Evolutionary conservation across 2,888 invertebrate species (phyloP), one percentile per base, ranked within the genome.

Genomic region (Toxonevra muliebris): DNA sequence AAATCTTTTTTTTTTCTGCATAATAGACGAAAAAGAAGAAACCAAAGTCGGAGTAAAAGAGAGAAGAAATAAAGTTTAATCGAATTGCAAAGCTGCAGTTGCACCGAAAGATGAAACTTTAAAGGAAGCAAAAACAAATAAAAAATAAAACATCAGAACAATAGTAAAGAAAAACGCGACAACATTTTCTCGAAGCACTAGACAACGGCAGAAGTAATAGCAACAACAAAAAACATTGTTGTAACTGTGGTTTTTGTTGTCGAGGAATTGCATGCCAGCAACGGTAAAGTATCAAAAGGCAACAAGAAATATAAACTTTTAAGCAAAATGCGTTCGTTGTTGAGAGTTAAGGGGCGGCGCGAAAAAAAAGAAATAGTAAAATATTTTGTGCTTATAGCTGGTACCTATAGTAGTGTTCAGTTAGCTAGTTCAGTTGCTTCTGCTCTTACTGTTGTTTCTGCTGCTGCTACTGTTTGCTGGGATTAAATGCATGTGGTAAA

Each of bases 61-160:
- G 2, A 17, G 30, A 48, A 60, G 60, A 60, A 60, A 48, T 17
- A 64, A 68, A 68, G 54, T 68, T 68, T 68, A 68, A 68, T 68
- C 68, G 68, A 68, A 64, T 64, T 55, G 64, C 61, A 60, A 19
- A 60, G 50, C 17, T 52, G 59, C 52, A 45, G 55, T 50, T 55
- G 64, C 59, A 59, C 13, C 30, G 30, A 7, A 2, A 40, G 10
- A 17, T 30, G 13, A 19, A 59, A 43, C 45, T 59, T 30, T 19
- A 17, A 17, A 41, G 20, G 3, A 19, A 59, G 19, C 43, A 17
- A 7, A 9, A 12, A 13, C 43, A 5, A 41, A 30, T 5, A 41
- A 54, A 58, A 42, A 52, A 61, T 13, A 53, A 52, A 11, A 19
- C 10, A 30, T 30, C 30, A 2, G 7, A 30, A 30, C 30, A 30